Percentiles rank a stretch among this genome's conserved stretches.
Evolutionary conservation across 1,140 invertebrate genomes (phyloP).

Genomic region (Drosophila pruinosa): DNA sequence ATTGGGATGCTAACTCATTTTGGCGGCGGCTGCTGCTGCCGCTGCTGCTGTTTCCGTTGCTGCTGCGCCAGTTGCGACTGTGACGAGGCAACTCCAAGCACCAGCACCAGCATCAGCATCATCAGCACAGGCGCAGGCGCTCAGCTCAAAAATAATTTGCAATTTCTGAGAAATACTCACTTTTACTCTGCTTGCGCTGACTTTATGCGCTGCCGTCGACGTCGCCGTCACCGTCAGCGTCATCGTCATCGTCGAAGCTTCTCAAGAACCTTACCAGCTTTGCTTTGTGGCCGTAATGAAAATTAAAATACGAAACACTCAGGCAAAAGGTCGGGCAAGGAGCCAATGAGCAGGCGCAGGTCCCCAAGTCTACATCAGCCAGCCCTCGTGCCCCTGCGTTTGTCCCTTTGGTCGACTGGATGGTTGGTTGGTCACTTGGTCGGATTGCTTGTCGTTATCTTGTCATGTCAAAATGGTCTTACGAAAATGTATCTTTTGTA

Average conservation of each 20-base stretch:
- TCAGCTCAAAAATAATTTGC: conserved; percentile 80
- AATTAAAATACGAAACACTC: conserved; percentile 81
- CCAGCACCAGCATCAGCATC: not conserved
- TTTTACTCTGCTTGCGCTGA: conserved; percentile 66
- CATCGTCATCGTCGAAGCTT: conserved; percentile 53
- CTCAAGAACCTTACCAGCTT: conserved; percentile 67
- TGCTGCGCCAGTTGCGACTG: conserved; percentile 28
- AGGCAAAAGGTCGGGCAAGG: conserved; percentile 62
- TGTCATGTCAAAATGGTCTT: conserved; percentile 82
- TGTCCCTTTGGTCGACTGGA: not conserved
- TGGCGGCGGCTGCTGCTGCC: conserved; percentile 51
- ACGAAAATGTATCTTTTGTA: conserved; percentile 82
- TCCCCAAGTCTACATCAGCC: conserved; percentile 1
- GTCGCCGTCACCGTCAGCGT: not conserved
- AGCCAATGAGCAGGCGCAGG: conserved; percentile 71
- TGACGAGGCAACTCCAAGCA: conserved; percentile 39
- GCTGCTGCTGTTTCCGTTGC: conserved; percentile 45
- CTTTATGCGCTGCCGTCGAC: conserved; percentile 54
- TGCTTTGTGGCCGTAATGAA: conserved; percentile 70
- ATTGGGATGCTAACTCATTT: conserved; percentile 79
- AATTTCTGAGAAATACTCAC: conserved; percentile 81
- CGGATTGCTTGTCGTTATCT: conserved; percentile 81
- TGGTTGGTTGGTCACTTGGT: conserved; percentile 41
- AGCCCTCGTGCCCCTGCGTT: not conserved
- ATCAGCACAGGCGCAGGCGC: conserved; percentile 74